Percentiles rank a stretch among this genome's conserved stretches.
Conservation (phyloP, 2,888 invertebrate species). For the Drosophila mettleri region DNA sequence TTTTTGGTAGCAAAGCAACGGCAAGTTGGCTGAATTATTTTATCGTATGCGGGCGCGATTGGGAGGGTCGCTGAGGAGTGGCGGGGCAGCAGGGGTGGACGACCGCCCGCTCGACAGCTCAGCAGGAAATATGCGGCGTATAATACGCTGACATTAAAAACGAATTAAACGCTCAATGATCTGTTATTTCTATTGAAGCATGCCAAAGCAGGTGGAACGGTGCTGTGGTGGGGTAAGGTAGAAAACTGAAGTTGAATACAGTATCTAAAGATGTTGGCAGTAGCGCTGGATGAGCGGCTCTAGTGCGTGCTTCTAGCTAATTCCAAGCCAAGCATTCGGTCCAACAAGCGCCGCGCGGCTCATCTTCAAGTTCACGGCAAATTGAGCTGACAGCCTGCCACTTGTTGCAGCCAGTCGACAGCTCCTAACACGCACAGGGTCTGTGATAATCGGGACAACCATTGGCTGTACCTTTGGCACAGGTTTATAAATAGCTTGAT, state of each 20-base stretch:
- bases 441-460: constrained; percentile 14
- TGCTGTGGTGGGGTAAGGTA: neutral
- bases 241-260: constrained; percentile 2
- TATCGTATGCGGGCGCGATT: constrained; percentile 33
- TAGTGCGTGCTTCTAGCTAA: constrained; percentile 37
- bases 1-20: constrained; percentile 44
- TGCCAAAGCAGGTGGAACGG: constrained; percentile 24
- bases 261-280: constrained; percentile 14
- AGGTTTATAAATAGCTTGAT: constrained; percentile 67
- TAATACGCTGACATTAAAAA: constrained; percentile 72
- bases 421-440: constrained; percentile 17
- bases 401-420: constrained; percentile 60
- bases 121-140: constrained; percentile 64
- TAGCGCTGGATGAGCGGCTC: constrained; percentile 30
- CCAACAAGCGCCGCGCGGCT: constrained; percentile 9
- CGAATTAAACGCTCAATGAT: constrained; percentile 76
- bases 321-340: constrained; percentile 34
- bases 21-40: constrained; percentile 44
- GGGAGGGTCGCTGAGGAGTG: neutral
- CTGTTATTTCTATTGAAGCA: constrained; percentile 57
- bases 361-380: constrained; percentile 54
- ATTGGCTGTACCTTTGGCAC: constrained; percentile 14
- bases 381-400: constrained; percentile 68
- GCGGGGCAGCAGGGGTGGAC: neutral
- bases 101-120: constrained; percentile 32